phyloP scores from a whole-genome alignment of 2,797 vertebrate genomes.

The Heliangelus exortis region DNA sequence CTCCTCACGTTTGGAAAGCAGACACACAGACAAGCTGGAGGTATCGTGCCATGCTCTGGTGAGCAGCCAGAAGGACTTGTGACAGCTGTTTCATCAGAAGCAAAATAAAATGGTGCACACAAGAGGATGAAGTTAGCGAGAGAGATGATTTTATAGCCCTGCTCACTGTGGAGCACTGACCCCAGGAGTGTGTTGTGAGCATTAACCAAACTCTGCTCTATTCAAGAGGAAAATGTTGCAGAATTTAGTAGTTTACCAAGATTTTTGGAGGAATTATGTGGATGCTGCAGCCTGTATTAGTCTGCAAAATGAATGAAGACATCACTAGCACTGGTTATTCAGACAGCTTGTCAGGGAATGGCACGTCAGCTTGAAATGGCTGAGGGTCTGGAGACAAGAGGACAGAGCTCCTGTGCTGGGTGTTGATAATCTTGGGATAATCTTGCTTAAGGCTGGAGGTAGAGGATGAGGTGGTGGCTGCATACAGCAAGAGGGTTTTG shows the following conservation, averaged over 20 bases:
- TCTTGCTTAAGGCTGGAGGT: background rate
- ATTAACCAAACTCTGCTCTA: slow-evolving; percentile 4
- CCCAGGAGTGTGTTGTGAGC: background rate
- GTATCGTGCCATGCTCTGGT: slow-evolving; percentile 52
- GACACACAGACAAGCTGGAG: slow-evolving; percentile 44
- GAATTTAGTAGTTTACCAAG: slow-evolving; percentile 70
- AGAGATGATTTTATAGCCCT: slow-evolving; percentile 24
- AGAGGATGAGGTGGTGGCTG: background rate
- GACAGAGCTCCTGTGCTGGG: background rate
- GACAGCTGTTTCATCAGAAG: slow-evolving; percentile 55
- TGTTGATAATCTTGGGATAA: background rate
- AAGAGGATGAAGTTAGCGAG: slow-evolving; percentile 24
- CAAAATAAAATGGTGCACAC: slow-evolving; percentile 46
- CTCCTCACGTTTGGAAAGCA: background rate
- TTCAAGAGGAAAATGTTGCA: slow-evolving; percentile 35
- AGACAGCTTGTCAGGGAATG: background rate
- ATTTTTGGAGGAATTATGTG: slow-evolving; percentile 63
- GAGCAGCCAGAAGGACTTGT: slow-evolving; percentile 62
- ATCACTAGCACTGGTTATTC: background rate
- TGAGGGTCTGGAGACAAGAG: background rate
- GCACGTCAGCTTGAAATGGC: background rate
- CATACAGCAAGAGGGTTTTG: background rate
- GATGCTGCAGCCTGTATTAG: slow-evolving; percentile 72
- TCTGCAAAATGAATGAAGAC: slow-evolving; percentile 77
- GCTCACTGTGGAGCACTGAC: slow-evolving; percentile 26